Conservation (phyloP, 2,797 vertebrate genomes). For the Bradypodion pumilum region DNA sequence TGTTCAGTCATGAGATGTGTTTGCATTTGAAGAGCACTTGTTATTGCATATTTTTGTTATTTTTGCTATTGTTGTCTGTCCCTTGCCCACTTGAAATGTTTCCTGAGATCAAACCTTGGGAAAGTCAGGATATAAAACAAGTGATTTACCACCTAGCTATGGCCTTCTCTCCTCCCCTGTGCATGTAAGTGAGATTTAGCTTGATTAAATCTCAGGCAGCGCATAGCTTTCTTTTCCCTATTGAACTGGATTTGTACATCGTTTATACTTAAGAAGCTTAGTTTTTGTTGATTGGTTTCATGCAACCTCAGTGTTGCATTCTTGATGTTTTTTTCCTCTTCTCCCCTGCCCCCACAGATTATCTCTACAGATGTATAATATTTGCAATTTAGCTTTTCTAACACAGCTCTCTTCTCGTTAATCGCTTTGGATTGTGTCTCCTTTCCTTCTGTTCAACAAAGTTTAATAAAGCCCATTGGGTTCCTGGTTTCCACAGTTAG, state of each 20-base stretch:
- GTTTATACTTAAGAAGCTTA: constrained; percentile 54
- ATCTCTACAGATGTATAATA: neutral
- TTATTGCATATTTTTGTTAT: neutral
- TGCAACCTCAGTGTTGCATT: constrained; percentile 52
- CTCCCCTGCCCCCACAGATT: too few species aligned
- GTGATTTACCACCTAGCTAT: neutral
- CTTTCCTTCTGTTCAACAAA: constrained; percentile 54
- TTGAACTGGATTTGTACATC: neutral
- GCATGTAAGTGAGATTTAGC: neutral
- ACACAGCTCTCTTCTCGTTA: constrained; percentile 39
- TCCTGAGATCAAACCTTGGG: too few species aligned
- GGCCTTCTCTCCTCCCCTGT: neutral
- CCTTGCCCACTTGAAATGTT: too few species aligned
- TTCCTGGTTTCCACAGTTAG: constrained; percentile 38
- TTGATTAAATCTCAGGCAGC: neutral
- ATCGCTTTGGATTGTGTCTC: constrained; percentile 52
- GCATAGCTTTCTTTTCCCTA: neutral
- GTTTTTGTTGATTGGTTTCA: constrained; percentile 47
- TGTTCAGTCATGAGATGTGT: neutral
- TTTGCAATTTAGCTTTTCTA: constrained; percentile 46
- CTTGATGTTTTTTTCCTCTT: constrained; percentile 10
- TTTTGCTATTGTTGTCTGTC: too few species aligned
- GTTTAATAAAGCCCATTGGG: constrained; percentile 54
- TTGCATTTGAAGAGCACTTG: neutral
- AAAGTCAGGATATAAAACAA: neutral